phyloP scores from a whole-genome alignment of 2,113 vertebrate species.

The Muntiacus reevesi region DNA sequence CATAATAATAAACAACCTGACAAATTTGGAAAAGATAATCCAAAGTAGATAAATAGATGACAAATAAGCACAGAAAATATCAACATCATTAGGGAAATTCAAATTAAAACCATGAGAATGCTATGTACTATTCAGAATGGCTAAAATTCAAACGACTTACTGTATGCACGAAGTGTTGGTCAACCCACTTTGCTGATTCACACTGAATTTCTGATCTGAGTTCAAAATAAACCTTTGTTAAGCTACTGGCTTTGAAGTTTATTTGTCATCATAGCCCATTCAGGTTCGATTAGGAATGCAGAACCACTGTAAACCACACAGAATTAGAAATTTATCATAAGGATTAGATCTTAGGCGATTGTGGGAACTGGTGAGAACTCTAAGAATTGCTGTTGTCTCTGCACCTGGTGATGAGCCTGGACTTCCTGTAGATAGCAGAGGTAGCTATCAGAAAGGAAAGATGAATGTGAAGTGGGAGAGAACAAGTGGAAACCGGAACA shows the following conservation, averaged over 20 bases:
- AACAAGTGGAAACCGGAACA: neutral
- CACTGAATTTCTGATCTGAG: neutral
- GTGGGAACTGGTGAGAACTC: neutral
- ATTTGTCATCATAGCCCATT: neutral
- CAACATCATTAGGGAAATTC: neutral
- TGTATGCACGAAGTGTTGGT: neutral
- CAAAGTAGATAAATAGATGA: neutral
- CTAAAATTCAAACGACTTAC: neutral
- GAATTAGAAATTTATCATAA: slow-evolving; percentile 21
- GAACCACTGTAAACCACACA: neutral
- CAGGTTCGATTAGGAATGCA: neutral
- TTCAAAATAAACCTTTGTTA: neutral
- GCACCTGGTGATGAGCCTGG: neutral
- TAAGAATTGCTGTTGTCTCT: neutral
- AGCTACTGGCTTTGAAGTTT: neutral
- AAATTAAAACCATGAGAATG: neutral
- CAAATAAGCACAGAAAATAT: neutral
- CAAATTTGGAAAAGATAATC: neutral
- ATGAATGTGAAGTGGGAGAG: neutral
- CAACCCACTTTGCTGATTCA: neutral
- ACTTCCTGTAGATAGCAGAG: neutral
- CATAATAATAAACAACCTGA: neutral
- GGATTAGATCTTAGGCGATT: neutral
- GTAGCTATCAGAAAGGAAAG: neutral
- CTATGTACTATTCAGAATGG: neutral